These are phyloP conservation scores for Serrognathus titanus DNA, from an alignment of 2,888 invertebrate genomes.

Conservation along the genomic window DNA sequence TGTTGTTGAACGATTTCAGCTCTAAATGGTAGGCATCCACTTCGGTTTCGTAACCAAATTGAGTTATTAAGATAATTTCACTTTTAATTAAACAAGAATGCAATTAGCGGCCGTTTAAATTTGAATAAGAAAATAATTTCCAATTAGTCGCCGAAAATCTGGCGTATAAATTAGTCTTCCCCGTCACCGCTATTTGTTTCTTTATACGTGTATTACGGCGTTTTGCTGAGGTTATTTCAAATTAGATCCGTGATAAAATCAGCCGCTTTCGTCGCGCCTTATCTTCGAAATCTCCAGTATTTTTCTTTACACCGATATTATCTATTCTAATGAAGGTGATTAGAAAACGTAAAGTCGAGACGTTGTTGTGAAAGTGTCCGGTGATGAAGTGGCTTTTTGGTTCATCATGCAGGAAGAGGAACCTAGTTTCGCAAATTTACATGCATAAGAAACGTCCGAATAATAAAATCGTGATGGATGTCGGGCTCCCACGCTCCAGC, in stretches of 20 bases:
- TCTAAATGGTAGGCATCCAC: too few species aligned
- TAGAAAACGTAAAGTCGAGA: constrained; percentile 14
- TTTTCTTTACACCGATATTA: constrained; percentile 17
- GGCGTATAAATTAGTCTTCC: constrained; percentile 15
- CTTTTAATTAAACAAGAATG: neutral
- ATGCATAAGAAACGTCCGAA: too few species aligned
- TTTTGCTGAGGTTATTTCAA: constrained; percentile 13
- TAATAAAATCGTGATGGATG: too few species aligned
- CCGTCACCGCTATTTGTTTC: constrained; percentile 14
- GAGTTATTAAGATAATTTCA: too few species aligned
- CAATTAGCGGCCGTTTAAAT: constrained; percentile 16
- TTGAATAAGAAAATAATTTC: constrained; percentile 11
- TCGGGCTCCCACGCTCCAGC: too few species aligned
- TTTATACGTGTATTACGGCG: constrained; percentile 9
- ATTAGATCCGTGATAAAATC: constrained; percentile 14
- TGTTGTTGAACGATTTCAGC: too few species aligned
- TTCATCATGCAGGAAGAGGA: too few species aligned
- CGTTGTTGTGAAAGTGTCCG: neutral
- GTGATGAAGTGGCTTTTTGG: too few species aligned
- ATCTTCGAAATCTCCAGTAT: constrained; percentile 6
- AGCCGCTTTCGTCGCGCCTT: neutral
- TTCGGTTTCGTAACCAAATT: too few species aligned
- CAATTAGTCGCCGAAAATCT: constrained; percentile 13
- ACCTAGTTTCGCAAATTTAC: too few species aligned
- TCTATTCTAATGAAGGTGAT: constrained; percentile 21